phyloP scores from a whole-genome alignment of 35 echinoderm and acorn worm species.

The Chiridota heheva region DNA sequence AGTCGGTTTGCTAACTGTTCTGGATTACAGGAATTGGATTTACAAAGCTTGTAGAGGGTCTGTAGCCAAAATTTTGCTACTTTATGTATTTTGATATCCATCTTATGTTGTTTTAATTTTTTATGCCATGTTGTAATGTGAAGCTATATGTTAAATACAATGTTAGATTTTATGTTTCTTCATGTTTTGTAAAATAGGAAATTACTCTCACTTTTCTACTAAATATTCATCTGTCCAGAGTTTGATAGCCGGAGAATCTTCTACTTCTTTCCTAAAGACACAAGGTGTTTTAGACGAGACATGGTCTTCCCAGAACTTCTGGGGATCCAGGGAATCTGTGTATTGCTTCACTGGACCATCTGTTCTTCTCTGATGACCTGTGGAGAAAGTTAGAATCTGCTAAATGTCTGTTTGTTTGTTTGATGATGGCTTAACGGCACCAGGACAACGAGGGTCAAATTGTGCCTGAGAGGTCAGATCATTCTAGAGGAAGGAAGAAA shows the following conservation, averaged over 20 bases:
- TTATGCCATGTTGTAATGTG: too few species aligned
- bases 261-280: constrained; percentile 50
- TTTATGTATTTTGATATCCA: too few species aligned
- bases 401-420: neutral
- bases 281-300: constrained; percentile 58
- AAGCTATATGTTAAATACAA: neutral
- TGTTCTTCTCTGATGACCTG: constrained; percentile 82
- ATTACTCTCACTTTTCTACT: constrained; percentile 65
- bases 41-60: too few species aligned
- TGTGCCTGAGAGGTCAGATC: too few species aligned
- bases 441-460: too few species aligned
- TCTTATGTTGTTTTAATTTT: too few species aligned
- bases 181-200: neutral
- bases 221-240: constrained; percentile 81
- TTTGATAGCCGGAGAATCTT: constrained; percentile 54
- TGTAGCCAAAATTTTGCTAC: too few species aligned
- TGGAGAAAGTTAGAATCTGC: neutral
- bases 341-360: constrained; percentile 67
- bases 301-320: constrained; percentile 70
- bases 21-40: too few species aligned
- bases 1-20: too few species aligned
- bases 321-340: constrained; percentile 63
- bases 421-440: too few species aligned
- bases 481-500: too few species aligned
- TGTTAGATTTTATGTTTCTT: neutral